Base-by-base conservation (phyloP, 1,140 invertebrate genomes). In the Alviniconcha marisindica region DNA sequence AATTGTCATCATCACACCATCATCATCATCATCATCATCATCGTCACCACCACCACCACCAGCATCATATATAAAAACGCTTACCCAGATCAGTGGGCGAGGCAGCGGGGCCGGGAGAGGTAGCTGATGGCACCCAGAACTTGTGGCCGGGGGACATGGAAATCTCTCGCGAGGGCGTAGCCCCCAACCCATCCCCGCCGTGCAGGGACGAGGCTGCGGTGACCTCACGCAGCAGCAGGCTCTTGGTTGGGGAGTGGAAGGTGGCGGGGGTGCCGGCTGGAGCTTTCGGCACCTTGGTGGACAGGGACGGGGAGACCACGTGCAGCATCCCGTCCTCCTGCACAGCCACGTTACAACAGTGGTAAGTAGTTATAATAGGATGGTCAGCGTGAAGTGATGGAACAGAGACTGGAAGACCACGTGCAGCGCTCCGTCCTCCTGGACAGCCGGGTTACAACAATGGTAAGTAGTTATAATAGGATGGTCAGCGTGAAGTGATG, bases 211-310 rank as follows among this genome's bases (percentile, higher is more conserved):
- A 84, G 42, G 56, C 38, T 10, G 38, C 60, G n/a, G 82, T 84
- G 31, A 56, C 44, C 36, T 86, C 84, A 15, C 83, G 77, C n/a
- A 24, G 66, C 54, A 83, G 76, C 7, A 84, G 82, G 12, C 44
- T 79, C 48, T 86, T 85, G 14, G 84, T 78, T 1, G 87, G 87
- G 7, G 88, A 88, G 28, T 79, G 71, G 73, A 77, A 77, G 10
- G 87, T 88, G 21, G 85, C 87, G 28, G 89, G 89, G 3, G 89
- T 90, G 44, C 85, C 84, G 12, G 85, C 87, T 3, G 89, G 89
- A 31, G 89, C 86, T 73, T 87, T 84, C 31, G 89, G 89, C 7
- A 89, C 87, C 15, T 85, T 77, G 2, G 88, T 87, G 31, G 88
- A 88, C 2, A 83, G 80, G 31, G 87, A 73, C 12, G 89, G 89